A percentile compares a stretch with the other conserved stretches of the same genome.
phyloP scores from a whole-genome alignment of 2,113 vertebrate species.

The Serinus canaria region DNA sequence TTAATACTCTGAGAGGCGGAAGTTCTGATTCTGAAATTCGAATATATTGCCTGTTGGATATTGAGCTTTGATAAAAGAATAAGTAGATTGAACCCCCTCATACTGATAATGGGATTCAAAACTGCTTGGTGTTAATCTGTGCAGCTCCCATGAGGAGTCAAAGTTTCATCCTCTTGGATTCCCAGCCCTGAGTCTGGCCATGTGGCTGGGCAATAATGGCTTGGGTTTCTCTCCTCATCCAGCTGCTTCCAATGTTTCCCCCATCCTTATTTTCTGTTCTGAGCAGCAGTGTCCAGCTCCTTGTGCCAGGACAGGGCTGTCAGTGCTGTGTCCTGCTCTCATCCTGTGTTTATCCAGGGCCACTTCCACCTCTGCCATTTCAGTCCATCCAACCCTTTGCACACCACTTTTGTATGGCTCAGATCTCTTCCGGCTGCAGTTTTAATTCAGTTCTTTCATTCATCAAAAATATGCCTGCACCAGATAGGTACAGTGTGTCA shows the following conservation, averaged over 20 bases:
- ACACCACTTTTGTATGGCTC: accelerated
- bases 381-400: neutral
- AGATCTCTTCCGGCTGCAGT: neutral
- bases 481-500: neutral
- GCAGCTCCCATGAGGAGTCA: neutral
- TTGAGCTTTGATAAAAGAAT: neutral
- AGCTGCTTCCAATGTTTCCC: neutral
- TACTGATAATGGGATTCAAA: neutral
- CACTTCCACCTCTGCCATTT: neutral
- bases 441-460: neutral
- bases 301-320: neutral
- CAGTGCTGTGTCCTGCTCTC: neutral
- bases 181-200: neutral
- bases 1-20: neutral
- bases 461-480: neutral
- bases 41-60: neutral
- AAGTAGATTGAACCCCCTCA: neutral
- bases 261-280: neutral
- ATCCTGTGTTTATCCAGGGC: neutral
- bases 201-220: neutral
- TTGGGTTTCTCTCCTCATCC: neutral
- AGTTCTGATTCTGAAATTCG: neutral
- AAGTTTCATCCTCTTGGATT: neutral
- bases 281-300: neutral
- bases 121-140: neutral